Evolutionary conservation across 2,888 invertebrate genomes (phyloP).

Genomic region (Drosophila kuntzei): DNA sequence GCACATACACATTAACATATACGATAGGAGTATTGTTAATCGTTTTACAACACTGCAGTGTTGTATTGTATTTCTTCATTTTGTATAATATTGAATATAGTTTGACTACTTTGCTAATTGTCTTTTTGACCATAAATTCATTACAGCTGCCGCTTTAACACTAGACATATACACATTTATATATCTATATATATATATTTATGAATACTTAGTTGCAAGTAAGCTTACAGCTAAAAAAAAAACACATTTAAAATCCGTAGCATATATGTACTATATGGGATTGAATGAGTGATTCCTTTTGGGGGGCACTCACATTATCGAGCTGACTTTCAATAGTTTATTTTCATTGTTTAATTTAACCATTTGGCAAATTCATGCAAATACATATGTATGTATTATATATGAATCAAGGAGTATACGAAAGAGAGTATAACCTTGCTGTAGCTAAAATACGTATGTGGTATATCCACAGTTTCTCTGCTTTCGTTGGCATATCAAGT

Average conservation of each 20-base stretch:
- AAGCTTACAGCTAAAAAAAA: conserved; percentile 41
- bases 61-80: not conserved
- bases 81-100: conserved; percentile 20
- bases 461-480: conserved; percentile 29
- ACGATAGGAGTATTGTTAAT: conserved; percentile 2
- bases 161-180: conserved; percentile 47
- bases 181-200: conserved; percentile 27
- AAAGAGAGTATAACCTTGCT: conserved; percentile 7
- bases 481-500: conserved; percentile 34
- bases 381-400: too few species aligned
- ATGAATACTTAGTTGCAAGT: conserved; percentile 13
- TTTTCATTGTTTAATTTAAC: conserved; percentile 3
- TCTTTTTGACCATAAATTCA: conserved; percentile 50
- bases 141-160: conserved; percentile 27
- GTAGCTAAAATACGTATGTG: conserved; percentile 25
- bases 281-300: not conserved
- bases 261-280: conserved; percentile 2
- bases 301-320: not conserved
- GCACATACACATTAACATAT: conserved; percentile 6
- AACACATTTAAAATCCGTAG: conserved; percentile 52
- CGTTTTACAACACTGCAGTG: conserved; percentile 1
- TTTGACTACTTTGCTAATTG: conserved; percentile 46
- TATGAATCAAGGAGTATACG: not conserved
- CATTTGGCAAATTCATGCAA: conserved; percentile 12
- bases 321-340: not conserved